These are phyloP conservation scores for Symphodus melops DNA, from an alignment of 2,113 vertebrate genomes.

Conservation along the genomic window DNA sequence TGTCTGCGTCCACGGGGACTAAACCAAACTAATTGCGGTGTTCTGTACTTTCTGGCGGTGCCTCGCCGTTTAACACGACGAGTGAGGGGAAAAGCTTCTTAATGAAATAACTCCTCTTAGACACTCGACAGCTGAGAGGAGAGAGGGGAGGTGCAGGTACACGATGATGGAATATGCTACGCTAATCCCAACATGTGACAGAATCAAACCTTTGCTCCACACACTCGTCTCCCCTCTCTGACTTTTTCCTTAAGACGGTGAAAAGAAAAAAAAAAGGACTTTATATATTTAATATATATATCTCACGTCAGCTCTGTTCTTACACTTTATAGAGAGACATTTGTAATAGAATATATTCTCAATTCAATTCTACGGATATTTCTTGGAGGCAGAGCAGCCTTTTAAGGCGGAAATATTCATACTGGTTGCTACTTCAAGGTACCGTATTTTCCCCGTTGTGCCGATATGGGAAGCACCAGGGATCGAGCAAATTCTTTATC, in stretches of 20 bases:
- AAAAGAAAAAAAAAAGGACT: slow-evolving; percentile 24
- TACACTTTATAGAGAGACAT: slow-evolving; percentile 27
- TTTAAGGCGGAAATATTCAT: background rate
- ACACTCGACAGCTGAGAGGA: slow-evolving; percentile 40
- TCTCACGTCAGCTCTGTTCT: slow-evolving; percentile 30
- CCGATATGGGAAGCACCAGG: background rate
- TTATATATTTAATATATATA: slow-evolving; percentile 43
- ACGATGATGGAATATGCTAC: slow-evolving; percentile 26
- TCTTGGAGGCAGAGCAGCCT: slow-evolving; percentile 5
- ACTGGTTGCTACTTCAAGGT: background rate
- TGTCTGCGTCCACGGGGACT: no score
- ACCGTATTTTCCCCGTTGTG: background rate
- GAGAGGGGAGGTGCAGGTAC: slow-evolving; percentile 23
- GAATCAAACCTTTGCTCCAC: slow-evolving; percentile 30
- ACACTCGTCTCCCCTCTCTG: background rate
- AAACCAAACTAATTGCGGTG: slow-evolving; percentile 11
- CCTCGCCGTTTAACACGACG: background rate
- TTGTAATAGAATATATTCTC: slow-evolving; percentile 30
- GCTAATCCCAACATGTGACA: slow-evolving; percentile 49
- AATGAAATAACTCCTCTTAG: slow-evolving; percentile 48
- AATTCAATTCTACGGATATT: background rate
- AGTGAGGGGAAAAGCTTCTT: slow-evolving; percentile 39
- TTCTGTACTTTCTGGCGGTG: slow-evolving; percentile 1
- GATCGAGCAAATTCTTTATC: background rate
- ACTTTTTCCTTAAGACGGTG: slow-evolving; percentile 14